phyloP scores from a whole-genome alignment of 2,888 invertebrate species.

The Odontocolon sp. region DNA sequence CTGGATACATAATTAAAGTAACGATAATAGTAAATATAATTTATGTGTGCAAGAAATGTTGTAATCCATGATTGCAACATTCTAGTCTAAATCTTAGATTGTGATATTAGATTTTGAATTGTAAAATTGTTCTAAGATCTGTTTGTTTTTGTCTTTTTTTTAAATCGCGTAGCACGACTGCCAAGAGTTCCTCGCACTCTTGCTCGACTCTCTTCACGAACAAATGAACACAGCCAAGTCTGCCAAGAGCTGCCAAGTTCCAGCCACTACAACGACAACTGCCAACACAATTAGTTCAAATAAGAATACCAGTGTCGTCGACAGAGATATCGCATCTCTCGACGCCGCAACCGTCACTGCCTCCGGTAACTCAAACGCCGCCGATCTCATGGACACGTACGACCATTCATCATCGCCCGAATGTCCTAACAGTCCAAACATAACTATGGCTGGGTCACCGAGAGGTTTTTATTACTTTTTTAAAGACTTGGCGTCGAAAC shows the following conservation, averaged over 20 bases:
- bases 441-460: constrained; percentile 78
- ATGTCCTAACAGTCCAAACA: constrained; percentile 77
- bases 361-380: constrained; percentile 65
- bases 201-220: constrained; percentile 85
- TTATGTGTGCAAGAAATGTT: too few species aligned
- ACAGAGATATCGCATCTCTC: constrained; percentile 65
- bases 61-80: too few species aligned
- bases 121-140: not conserved
- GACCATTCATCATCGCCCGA: constrained; percentile 73
- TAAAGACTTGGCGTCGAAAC: too few species aligned
- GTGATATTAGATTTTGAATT: too few species aligned
- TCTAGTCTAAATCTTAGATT: too few species aligned
- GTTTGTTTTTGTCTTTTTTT: constrained; percentile 15
- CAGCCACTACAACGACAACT: constrained; percentile 71
- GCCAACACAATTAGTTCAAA: constrained; percentile 72
- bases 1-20: too few species aligned
- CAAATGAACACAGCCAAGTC: constrained; percentile 82
- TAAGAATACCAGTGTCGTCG: constrained; percentile 67
- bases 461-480: too few species aligned
- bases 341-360: constrained; percentile 70
- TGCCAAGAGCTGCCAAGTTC: constrained; percentile 73
- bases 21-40: too few species aligned
- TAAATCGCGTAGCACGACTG: constrained; percentile 83
- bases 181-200: constrained; percentile 85
- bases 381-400: constrained; percentile 73